Evolutionary conservation across 1,140 invertebrate genomes (phyloP), one percentile per base, ranked within the genome.

Genomic region (Drosophila bifasciata): DNA sequence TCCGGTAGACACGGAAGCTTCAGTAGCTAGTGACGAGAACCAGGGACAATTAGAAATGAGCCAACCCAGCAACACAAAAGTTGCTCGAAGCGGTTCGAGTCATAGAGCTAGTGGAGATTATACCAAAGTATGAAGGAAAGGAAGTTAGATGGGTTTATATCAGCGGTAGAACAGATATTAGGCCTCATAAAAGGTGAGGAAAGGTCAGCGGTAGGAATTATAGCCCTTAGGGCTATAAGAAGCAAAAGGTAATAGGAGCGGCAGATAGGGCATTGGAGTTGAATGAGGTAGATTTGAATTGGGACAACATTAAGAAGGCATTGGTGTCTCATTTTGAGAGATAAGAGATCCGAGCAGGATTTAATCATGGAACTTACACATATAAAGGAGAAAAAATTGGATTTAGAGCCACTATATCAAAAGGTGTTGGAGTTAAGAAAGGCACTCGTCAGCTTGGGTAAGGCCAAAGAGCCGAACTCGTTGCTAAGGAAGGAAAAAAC

Each of bases 61-160:
- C 23, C 23, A 23, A 5, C 23, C 23, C 23, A 23, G 23, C 23
- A 23, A 23, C 23, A 63, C 9, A 49, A 63, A n/a, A 19, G n/a
- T 56, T 13, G 16, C 17, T 45, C 9, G 44, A 45, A 15, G 45
- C 45, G 1, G 3, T 48, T n/a, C 13, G 23, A 7, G 21, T 48
- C 13, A 15, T 48, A 25, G 45, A 23, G n/a, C 15, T 50, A 5
- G 48, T 50, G 2, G 48, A 32, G 17, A 32, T 50, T 5, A 32
- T 50, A 3, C 48, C 15, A 7, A 50, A n/a, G 5, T 32, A 50
- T 17, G 23, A 28, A 0, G 48, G 48, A 5, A 7, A 3, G 15
- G 3, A 50, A 32, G 9, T 13, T 36, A 15, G 4, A 50, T 17
- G 48, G 25, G 0, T 50, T 32, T 17, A 36, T 50, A 50, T 15